Base-by-base conservation (phyloP, 64 coral and sea anemone species). In the Montipora capricornis region DNA sequence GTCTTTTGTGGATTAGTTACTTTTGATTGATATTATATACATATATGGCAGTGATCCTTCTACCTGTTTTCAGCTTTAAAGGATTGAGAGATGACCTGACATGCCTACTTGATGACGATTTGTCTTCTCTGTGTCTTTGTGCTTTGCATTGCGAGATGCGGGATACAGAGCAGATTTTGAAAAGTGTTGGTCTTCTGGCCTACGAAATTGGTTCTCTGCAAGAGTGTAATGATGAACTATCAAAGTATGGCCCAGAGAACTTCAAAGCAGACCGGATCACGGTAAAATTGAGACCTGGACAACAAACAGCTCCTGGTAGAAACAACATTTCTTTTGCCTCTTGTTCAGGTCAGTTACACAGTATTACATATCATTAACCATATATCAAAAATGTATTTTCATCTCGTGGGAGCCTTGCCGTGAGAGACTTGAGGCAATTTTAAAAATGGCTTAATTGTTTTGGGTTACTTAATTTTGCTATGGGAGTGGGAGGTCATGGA, bases 201-300 rank as follows among this genome's bases (percentile, higher is more conserved):
- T 75, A 88, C 45, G 13, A 88, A 26, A 88, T 88, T 26, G 86
- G 86, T 75, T 73, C 86, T 17, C 73, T 88, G 7, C 1, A 88
- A n/a, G 22, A 88, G 49, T 68, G 55, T 46, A 84, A 84, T 46
- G 61, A 62, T 6, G 61, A 66, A 15, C 26, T 84, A 46, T 20
- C 20, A 0, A 66, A 68, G 16, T 84, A 44, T 84, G 82, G 82
- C 44, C 82, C 82, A 53, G 15, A 66, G 37, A 84, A 53, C 37
- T 47, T 68, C 37, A 22, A 84, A 22, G 5, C 19, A 84, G 82
- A 70, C 15, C 53, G 82, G 24, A 68, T 84, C 2, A 68, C 82
- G 13, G 82, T 68, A 8, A 84, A 84, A 84, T 45, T 84, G 5
- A 84, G 29, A 46, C 82, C 57, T 26, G 82, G 82, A 22, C 82